Conservation (phyloP, 2,797 vertebrate genomes). For the Sitta carolinensis region DNA sequence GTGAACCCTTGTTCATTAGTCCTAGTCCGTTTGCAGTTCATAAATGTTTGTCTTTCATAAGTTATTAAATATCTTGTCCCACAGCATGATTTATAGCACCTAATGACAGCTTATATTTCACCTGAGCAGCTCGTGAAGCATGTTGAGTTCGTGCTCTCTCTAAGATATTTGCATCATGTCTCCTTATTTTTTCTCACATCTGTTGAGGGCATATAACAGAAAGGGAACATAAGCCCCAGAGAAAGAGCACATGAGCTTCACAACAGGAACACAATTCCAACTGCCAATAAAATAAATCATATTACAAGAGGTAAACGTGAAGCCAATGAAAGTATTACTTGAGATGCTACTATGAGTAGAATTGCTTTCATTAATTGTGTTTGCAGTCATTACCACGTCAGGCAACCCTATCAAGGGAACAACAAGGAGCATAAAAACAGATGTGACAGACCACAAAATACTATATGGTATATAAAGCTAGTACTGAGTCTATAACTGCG, state of each 20-base stretch:
- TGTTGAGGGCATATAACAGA: slow-evolving; percentile 3
- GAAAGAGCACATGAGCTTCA: neutral
- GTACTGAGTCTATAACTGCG: neutral
- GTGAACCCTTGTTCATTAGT: neutral
- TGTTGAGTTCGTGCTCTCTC: neutral
- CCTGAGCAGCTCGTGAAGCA: neutral
- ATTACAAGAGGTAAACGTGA: neutral
- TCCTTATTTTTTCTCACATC: slow-evolving; percentile 1
- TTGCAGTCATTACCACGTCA: neutral
- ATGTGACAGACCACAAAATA: neutral
- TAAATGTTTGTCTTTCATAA: neutral
- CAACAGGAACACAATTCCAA: neutral
- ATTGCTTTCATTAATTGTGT: neutral
- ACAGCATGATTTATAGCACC: neutral
- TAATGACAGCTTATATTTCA: slow-evolving; percentile 6
- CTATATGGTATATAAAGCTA: neutral
- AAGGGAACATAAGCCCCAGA: neutral
- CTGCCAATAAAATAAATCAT: slow-evolving; percentile 9
- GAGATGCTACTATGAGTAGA: neutral
- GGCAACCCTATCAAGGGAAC: neutral
- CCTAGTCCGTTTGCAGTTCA: neutral
- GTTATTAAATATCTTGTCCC: neutral
- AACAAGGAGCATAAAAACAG: neutral
- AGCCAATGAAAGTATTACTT: neutral
- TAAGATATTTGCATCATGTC: neutral